Conservation (phyloP, 2,113 vertebrate genomes). For the Vidua chalybeata region DNA sequence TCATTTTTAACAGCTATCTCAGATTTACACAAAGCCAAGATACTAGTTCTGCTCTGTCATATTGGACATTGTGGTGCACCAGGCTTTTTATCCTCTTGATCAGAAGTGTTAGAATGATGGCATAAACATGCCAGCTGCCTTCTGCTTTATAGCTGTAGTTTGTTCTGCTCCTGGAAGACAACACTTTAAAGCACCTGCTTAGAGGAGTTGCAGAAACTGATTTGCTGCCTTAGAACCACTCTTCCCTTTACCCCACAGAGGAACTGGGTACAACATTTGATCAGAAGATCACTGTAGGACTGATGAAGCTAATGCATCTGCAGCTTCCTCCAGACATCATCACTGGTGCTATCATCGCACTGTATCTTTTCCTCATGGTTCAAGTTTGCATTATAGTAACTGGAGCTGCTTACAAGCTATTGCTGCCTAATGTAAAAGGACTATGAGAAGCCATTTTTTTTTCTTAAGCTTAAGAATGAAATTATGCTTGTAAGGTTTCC, state of each 20-base stretch:
- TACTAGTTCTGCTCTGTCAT: neutral
- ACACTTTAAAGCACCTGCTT: neutral
- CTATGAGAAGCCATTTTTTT: neutral
- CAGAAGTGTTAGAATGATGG: neutral
- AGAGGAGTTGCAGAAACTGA: neutral
- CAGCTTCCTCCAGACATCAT: neutral
- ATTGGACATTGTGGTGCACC: neutral
- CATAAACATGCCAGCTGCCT: neutral
- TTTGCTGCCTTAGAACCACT: neutral
- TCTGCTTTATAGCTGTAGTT: neutral
- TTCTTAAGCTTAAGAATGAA: neutral
- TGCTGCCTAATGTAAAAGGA: neutral
- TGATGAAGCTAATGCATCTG: neutral
- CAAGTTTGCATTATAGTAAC: neutral
- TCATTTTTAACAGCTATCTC: neutral
- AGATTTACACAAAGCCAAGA: neutral
- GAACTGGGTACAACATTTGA: neutral
- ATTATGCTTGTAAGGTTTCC: neutral
- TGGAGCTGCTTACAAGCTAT: neutral
- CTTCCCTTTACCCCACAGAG: neutral
- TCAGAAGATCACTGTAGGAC: neutral
- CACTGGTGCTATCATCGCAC: neutral
- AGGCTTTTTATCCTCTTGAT: neutral
- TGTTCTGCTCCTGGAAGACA: neutral
- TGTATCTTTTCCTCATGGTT: neutral